Evolutionary conservation across 2,113 vertebrate species (phyloP).

Genomic region (Erythrolamprus reginae): DNA sequence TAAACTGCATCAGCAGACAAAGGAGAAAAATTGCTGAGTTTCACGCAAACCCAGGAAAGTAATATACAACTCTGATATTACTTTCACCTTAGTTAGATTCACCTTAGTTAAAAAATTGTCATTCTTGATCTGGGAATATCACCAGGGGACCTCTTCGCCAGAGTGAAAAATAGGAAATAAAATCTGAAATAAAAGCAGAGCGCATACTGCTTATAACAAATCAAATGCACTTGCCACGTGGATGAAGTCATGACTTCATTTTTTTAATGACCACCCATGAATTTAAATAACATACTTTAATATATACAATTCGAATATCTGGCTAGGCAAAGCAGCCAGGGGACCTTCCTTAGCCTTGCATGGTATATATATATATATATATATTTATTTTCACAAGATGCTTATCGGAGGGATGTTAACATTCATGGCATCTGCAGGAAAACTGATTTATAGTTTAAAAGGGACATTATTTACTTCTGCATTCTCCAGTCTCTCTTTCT

Average conservation of each 20-base stretch:
- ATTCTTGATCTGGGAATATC: constrained; percentile 35
- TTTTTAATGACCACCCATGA: constrained; percentile 43
- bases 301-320: constrained; percentile 35
- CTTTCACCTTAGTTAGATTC: constrained; percentile 42
- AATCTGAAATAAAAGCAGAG: constrained; percentile 40
- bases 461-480: not conserved
- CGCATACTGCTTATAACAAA: constrained; percentile 22
- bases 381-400: constrained; percentile 7
- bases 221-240: not conserved
- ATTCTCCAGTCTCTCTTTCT: not conserved
- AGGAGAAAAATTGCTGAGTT: constrained; percentile 39
- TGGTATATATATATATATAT: not conserved
- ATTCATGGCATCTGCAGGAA: constrained; percentile 20
- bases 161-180: constrained; percentile 14
- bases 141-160: not conserved
- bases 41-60: constrained; percentile 15
- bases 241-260: constrained; percentile 38
- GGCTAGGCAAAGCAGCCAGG: not conserved
- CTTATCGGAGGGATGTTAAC: constrained; percentile 31
- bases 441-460: not conserved
- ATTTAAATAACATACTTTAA: constrained; percentile 44
- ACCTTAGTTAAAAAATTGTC: constrained; percentile 22
- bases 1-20: not conserved
- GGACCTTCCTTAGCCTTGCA: constrained; percentile 24
- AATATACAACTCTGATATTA: constrained; percentile 9